Percentiles rank a stretch among this genome's conserved stretches.
phyloP scores from a whole-genome alignment of 53 echinoderm and acorn worm species.

The Antedon mediterranea region DNA sequence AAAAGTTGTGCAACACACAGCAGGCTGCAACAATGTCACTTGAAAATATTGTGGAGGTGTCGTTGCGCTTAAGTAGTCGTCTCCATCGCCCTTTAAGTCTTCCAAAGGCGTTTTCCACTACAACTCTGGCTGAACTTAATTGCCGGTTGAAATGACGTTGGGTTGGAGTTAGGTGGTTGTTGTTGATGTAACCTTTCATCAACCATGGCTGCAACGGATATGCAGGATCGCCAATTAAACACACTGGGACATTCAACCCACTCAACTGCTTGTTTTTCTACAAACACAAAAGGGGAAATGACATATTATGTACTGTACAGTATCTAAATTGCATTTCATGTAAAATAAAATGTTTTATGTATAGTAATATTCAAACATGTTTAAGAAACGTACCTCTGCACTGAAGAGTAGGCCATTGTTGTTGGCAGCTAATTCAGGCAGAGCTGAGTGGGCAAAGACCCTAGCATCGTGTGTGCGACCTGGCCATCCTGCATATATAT shows the following conservation, averaged over 20 bases:
- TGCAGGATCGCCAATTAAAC: slow-evolving; percentile 21
- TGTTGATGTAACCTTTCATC: slow-evolving; percentile 12
- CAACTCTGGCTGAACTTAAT: slow-evolving; percentile 12
- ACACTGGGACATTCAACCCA: too few species aligned
- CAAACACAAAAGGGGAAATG: too few species aligned
- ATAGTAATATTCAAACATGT: too few species aligned
- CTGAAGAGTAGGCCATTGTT: not conserved
- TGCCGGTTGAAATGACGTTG: not conserved
- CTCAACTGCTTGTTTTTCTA: too few species aligned
- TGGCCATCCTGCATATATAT: slow-evolving; percentile 33
- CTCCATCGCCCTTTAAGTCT: slow-evolving; percentile 35
- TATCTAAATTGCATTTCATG: too few species aligned
- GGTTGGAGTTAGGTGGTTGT: not conserved
- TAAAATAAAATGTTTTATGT: too few species aligned
- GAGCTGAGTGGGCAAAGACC: slow-evolving; percentile 23
- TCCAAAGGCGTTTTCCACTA: slow-evolving; percentile 26
- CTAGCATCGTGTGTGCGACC: slow-evolving; percentile 26
- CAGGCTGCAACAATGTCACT: slow-evolving; percentile 10
- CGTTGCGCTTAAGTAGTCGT: slow-evolving; percentile 26
- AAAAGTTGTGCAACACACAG: slow-evolving; percentile 36
- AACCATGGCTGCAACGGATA: slow-evolving; percentile 16
- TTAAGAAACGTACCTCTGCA: not conserved
- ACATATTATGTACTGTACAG: too few species aligned
- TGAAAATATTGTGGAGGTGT: not conserved
- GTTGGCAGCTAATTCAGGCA: not conserved